Evolutionary conservation across 2,797 vertebrate species (phyloP).

Genomic region (Typhlichthys eigenmanni): DNA sequence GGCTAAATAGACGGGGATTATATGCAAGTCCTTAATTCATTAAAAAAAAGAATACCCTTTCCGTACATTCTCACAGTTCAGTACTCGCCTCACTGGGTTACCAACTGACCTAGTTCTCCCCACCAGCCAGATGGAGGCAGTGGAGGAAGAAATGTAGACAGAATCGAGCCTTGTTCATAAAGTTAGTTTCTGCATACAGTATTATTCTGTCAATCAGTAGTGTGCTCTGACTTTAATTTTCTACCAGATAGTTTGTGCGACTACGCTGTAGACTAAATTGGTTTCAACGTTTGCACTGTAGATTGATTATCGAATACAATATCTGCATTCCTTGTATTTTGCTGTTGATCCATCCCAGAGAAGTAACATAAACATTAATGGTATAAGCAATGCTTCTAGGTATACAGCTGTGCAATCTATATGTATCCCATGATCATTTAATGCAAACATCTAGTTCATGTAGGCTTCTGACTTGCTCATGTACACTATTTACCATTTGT

Average conservation of each 20-base stretch:
- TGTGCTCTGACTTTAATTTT: constrained; percentile 23
- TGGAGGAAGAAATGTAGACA: constrained; percentile 25
- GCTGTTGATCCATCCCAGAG: no score
- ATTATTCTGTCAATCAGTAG: constrained; percentile 44
- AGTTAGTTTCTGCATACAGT: constrained; percentile 33
- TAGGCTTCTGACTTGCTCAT: no score
- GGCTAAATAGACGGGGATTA: constrained; percentile 68
- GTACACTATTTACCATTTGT: no score
- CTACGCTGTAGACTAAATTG: no score
- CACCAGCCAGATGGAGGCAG: constrained; percentile 26
- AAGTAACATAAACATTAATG: no score
- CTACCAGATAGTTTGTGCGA: background rate
- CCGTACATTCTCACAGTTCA: constrained; percentile 39
- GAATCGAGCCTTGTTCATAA: constrained; percentile 38
- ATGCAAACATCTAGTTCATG: no score
- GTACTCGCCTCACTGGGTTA: constrained; percentile 44
- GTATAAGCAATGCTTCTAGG: no score
- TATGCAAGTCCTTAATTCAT: constrained; percentile 64
- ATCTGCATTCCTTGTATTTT: no score
- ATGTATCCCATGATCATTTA: no score
- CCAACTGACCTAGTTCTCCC: constrained; percentile 40
- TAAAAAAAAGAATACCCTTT: constrained; percentile 35
- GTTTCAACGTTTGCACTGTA: no score
- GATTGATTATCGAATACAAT: no score
- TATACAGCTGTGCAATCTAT: no score